Percentiles rank a stretch among this genome's conserved stretches.
These are phyloP conservation scores for Araneus ventricosus DNA, from an alignment of 1,140 invertebrate species.

Conservation along the genomic window DNA sequence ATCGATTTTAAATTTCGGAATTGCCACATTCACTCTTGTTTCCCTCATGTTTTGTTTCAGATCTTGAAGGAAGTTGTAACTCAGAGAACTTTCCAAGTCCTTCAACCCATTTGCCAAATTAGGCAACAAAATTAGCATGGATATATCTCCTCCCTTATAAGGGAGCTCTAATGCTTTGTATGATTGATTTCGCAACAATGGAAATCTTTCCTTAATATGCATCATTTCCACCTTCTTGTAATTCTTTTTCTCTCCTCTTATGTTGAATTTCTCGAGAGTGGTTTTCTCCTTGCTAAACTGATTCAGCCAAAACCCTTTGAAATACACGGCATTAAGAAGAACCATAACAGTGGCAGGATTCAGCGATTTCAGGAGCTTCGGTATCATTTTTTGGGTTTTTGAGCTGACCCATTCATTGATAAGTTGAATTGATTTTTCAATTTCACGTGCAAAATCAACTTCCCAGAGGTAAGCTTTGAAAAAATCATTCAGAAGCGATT, in stretches of 20 bases:
- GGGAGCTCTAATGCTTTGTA: slow-evolving; percentile 86
- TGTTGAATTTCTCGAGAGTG: slow-evolving; percentile 69
- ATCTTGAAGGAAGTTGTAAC: neutral
- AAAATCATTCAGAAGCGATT: neutral
- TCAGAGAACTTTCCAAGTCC: slow-evolving; percentile 58
- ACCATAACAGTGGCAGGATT: slow-evolving; percentile 76
- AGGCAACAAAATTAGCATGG: slow-evolving; percentile 79
- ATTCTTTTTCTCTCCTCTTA: slow-evolving; percentile 84
- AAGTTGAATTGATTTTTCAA: neutral
- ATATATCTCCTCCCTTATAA: slow-evolving; percentile 82
- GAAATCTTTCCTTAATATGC: slow-evolving; percentile 88
- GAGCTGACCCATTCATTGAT: slow-evolving; percentile 77
- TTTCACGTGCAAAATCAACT: slow-evolving; percentile 50
- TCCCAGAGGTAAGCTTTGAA: slow-evolving; percentile 54
- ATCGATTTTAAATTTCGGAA: slow-evolving; percentile 78
- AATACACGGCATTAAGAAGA: slow-evolving; percentile 79
- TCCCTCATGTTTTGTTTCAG: neutral
- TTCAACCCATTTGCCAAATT: slow-evolving; percentile 71
- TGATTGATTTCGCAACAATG: slow-evolving; percentile 84
- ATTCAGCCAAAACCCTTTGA: slow-evolving; percentile 78
- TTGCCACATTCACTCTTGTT: slow-evolving; percentile 73
- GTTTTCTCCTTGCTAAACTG: slow-evolving; percentile 75
- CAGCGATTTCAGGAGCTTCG: slow-evolving; percentile 76
- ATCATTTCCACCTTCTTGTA: slow-evolving; percentile 88
- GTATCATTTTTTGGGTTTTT: slow-evolving; percentile 77